phyloP scores from a whole-genome alignment of 2,888 invertebrate species.

The Crossocerus cetratus region DNA sequence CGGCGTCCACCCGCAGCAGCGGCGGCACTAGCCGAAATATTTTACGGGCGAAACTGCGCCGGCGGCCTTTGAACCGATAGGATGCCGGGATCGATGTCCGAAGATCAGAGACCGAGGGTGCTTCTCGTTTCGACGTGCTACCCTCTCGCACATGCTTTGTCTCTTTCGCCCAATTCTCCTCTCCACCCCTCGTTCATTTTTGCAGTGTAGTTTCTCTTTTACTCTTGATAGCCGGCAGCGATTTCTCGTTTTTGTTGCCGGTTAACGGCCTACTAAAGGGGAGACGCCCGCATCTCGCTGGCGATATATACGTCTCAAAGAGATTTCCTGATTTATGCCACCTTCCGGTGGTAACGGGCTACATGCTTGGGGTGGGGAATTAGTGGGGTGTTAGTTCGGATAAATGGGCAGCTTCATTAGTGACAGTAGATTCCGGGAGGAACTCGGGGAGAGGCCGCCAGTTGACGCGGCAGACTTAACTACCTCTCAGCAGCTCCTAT shows the following conservation, averaged over 20 bases:
- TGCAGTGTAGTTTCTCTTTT: not conserved
- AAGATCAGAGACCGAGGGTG: constrained; percentile 45
- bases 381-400: too few species aligned
- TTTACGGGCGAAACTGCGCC: constrained; percentile 63
- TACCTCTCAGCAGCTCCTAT: not conserved
- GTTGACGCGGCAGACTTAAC: too few species aligned
- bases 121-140: constrained; percentile 5
- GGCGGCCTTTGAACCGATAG: constrained; percentile 49
- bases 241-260: not conserved
- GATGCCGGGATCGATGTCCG: constrained; percentile 52
- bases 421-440: too few species aligned
- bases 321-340: not conserved
- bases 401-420: too few species aligned
- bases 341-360: too few species aligned
- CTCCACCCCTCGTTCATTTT: not conserved
- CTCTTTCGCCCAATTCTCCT: not conserved
- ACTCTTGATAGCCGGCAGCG: not conserved
- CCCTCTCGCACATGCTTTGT: constrained; percentile 9
- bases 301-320: not conserved
- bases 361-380: too few species aligned
- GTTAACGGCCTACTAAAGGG: not conserved
- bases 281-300: not conserved
- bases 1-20: constrained; percentile 41
- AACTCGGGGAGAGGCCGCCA: too few species aligned
- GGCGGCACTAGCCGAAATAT: constrained; percentile 59